Base-by-base conservation (phyloP, 1,140 invertebrate genomes). In the Drosophila pseudoobscura region DNA sequence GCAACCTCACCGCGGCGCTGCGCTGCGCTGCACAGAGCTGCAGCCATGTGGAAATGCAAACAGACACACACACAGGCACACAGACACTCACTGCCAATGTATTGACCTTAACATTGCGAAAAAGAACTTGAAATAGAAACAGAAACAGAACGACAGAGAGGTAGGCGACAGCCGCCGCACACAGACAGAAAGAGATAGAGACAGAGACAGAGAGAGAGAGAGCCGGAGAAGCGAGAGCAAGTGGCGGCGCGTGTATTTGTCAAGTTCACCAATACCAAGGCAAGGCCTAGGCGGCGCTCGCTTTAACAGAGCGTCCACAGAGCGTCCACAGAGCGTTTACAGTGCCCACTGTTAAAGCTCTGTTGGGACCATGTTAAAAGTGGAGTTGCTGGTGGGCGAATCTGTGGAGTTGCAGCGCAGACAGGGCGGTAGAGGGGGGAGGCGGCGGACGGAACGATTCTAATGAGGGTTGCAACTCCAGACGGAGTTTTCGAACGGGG, bases 391-490 rank as follows among this genome's bases (percentile, higher is more conserved):
- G 15, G 29, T 64, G 52, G 39, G 57, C 44, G 29, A 39, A 43
- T 41, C 50, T 20, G 41, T 53, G 35, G 41, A 15, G 46, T 6
- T 57, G 47, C 35, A 45, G 41, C 35, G 22, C 60, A 65, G 44
- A 46, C 54, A 57, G 63, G 64, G 47, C 0, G 22, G 22, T 24
- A 4, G 22, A 2, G 22, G 15, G 22, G 22, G 22, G 24, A 24
- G 24, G 24, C 5, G 24, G 24, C 5, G 54, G 83, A 20, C 20
- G 20, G 20, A 20, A 0, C 2, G 20, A 24, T 44, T 71, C 64
- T 82, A 83, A 88, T 83, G 83, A 83, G 83, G 83, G 83, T 87
- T 87, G 83, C 83, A 88, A 78, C 85, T 77, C 80, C 83, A 69
- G 65, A 69, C 77, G 83, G 53, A 88, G 83, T 87, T 76, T 44